Percentiles rank a stretch among this genome's conserved stretches.
Conservation (phyloP, 2,797 vertebrate genomes). For the Dryobates pubescens region DNA sequence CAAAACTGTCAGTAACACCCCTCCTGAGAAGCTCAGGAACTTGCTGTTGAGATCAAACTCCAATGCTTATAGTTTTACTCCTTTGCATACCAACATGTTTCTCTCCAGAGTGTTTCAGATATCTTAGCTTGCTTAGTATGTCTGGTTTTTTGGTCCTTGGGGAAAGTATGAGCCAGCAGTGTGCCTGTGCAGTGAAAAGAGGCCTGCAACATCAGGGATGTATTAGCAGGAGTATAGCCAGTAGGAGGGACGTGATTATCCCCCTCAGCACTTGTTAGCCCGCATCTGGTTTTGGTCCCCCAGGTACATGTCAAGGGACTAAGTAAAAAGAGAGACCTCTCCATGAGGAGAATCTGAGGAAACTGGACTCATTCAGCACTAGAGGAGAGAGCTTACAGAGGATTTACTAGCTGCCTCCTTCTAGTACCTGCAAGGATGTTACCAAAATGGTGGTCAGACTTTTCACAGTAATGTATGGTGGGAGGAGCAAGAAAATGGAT, state of each 20-base stretch:
- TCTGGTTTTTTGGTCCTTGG: background rate
- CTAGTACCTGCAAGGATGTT: background rate
- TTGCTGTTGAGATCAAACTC: background rate
- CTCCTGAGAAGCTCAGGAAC: background rate
- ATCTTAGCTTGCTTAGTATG: background rate
- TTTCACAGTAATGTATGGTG: rapidly evolving
- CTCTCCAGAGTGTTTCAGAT: background rate
- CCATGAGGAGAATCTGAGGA: background rate
- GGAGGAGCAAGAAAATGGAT: background rate
- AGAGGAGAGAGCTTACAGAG: background rate
- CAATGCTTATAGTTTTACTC: background rate
- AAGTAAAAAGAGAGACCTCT: background rate
- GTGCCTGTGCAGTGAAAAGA: background rate
- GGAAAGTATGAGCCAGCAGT: background rate
- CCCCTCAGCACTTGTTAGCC: background rate
- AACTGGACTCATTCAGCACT: background rate
- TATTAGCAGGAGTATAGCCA: background rate
- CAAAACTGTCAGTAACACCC: background rate
- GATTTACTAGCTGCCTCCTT: background rate
- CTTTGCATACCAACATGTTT: background rate
- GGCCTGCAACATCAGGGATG: background rate
- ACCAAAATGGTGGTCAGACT: background rate
- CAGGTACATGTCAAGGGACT: background rate
- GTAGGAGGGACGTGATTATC: background rate
- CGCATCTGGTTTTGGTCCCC: background rate